Conservation (phyloP, 2,113 vertebrate genomes). For the Loxodonta africana region DNA sequence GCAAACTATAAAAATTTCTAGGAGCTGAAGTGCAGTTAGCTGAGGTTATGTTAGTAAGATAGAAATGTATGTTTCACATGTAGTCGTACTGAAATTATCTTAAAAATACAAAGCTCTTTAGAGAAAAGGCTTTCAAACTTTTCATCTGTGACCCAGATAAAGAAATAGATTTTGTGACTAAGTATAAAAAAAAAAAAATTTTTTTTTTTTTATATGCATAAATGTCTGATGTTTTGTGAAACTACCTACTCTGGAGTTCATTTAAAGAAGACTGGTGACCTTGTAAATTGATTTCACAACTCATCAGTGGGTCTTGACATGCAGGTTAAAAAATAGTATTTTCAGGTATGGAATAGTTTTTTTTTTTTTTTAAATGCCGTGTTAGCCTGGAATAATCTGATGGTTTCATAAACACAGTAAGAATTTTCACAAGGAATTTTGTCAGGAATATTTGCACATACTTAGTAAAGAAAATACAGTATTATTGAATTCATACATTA, state of each 20-base stretch:
- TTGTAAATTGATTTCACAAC: constrained; percentile 30
- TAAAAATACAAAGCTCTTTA: constrained; percentile 49
- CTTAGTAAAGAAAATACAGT: constrained; percentile 19
- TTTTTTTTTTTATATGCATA: neutral
- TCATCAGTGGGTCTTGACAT: neutral
- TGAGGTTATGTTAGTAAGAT: constrained; percentile 31
- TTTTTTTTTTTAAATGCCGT: neutral
- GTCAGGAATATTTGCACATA: constrained; percentile 1
- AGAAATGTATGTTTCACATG: constrained; percentile 35
- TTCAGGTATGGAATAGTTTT: neutral
- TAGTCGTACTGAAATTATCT: constrained; percentile 54
- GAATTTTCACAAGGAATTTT: constrained; percentile 3
- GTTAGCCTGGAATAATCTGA: constrained; percentile 27
- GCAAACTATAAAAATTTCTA: constrained; percentile 50
- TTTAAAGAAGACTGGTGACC: constrained; percentile 54
- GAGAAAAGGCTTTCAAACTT: constrained; percentile 59
- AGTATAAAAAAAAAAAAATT: neutral
- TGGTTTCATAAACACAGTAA: constrained; percentile 22
- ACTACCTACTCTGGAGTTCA: neutral
- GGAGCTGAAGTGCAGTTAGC: constrained; percentile 41
- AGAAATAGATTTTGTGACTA: constrained; percentile 34
- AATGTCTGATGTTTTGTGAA: constrained; percentile 37
- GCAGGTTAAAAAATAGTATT: constrained; percentile 62
- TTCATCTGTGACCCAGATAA: constrained; percentile 1
- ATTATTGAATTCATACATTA: constrained; percentile 38